Evolutionary conservation across 2,113 vertebrate genomes (phyloP).

Genomic region (Pionites leucogaster): DNA sequence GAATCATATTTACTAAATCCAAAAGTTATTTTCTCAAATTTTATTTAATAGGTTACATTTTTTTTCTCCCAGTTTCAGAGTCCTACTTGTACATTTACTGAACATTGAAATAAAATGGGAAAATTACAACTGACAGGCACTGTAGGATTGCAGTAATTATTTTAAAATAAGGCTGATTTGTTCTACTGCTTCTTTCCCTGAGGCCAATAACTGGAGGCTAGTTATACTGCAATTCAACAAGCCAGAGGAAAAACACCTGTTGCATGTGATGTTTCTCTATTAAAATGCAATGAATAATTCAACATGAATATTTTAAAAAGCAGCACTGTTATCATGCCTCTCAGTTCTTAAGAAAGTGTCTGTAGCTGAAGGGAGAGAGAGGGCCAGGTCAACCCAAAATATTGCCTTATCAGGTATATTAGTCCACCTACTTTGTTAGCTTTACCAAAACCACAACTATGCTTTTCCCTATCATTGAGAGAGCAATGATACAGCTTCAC

Average conservation of each 20-base stretch:
- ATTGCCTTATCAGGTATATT: background rate
- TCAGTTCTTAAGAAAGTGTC: background rate
- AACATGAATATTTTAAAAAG: slow-evolving; percentile 42
- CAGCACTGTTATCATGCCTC: slow-evolving; percentile 10
- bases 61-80: slow-evolving; percentile 9
- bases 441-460: background rate
- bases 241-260: slow-evolving; percentile 72
- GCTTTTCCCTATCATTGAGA: background rate
- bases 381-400: background rate
- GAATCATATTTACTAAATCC: slow-evolving; percentile 43
- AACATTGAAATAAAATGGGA: slow-evolving; percentile 45
- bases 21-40: slow-evolving; percentile 31
- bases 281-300: slow-evolving; percentile 77
- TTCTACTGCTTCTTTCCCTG: slow-evolving; percentile 56
- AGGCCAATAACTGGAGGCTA: slow-evolving; percentile 64
- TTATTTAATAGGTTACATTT: slow-evolving; percentile 28
- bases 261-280: slow-evolving; percentile 61
- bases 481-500: background rate
- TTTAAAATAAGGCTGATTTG: slow-evolving; percentile 74
- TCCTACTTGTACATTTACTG: slow-evolving; percentile 22
- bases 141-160: slow-evolving; percentile 71
- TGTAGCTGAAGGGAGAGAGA: background rate
- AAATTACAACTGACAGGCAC: slow-evolving; percentile 63
- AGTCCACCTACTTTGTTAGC: background rate
- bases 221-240: slow-evolving; percentile 59